Percentiles rank a stretch among this genome's conserved stretches.
These are phyloP conservation scores for Diarsia rubi DNA, from an alignment of 2,888 invertebrate species.

Conservation along the genomic window DNA sequence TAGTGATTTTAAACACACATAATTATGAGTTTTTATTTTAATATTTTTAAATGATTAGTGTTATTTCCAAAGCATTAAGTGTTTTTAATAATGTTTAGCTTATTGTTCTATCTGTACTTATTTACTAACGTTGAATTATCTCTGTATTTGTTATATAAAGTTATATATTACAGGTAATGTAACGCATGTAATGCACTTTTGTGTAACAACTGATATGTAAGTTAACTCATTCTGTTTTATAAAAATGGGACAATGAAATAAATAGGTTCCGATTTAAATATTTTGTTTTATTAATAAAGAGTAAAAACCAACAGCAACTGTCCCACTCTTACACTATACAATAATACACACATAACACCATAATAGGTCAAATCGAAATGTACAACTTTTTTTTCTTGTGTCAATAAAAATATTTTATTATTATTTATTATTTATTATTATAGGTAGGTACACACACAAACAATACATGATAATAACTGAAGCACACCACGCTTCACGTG, in stretches of 20 bases:
- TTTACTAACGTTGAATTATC: slow-evolving; percentile 78
- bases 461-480: background rate
- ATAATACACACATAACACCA: no score
- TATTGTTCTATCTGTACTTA: slow-evolving; percentile 77
- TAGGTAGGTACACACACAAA: no score
- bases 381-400: no score
- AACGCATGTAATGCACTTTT: slow-evolving; percentile 86
- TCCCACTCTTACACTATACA: no score
- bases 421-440: no score
- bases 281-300: slow-evolving; percentile 55
- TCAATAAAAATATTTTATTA: no score
- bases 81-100: slow-evolving; percentile 72
- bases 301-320: background rate
- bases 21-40: slow-evolving; percentile 56
- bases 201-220: slow-evolving; percentile 80
- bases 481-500: no score
- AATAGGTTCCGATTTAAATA: slow-evolving; percentile 76
- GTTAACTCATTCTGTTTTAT: slow-evolving; percentile 84
- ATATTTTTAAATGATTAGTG: slow-evolving; percentile 66
- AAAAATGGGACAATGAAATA: slow-evolving; percentile 82
- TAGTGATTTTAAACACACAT: slow-evolving; percentile 57
- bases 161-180: slow-evolving; percentile 75
- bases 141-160: slow-evolving; percentile 77
- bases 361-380: no score
- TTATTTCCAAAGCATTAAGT: slow-evolving; percentile 78